Evolutionary conservation across 2,113 vertebrate genomes (phyloP).

Genomic region (Kryptolebias marmoratus): DNA sequence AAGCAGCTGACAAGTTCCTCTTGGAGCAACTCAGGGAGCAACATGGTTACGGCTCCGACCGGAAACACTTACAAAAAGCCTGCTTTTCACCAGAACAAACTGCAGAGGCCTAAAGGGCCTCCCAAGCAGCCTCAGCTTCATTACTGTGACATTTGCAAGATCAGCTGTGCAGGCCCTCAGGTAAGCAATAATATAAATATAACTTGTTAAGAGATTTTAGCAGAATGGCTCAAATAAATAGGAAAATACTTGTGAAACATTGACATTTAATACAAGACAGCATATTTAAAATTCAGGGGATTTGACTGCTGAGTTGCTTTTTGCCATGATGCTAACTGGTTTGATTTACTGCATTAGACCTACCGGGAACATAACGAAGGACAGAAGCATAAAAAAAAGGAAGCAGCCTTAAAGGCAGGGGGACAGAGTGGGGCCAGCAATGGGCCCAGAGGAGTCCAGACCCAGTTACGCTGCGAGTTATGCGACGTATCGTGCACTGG

Average conservation of each 20-base stretch:
- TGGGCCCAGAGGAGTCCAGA: constrained; percentile 73
- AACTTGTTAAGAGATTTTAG: background rate
- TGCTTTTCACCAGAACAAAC: constrained; percentile 75
- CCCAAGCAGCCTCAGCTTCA: constrained; percentile 83
- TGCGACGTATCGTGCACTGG: constrained; percentile 84
- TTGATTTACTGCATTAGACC: constrained; percentile 68
- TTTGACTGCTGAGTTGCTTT: background rate
- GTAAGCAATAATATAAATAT: constrained; percentile 59
- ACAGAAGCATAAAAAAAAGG: constrained; percentile 89
- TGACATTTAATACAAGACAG: background rate
- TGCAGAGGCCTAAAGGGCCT: constrained; percentile 77
- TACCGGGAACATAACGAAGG: constrained; percentile 85
- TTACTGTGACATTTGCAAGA: constrained; percentile 89
- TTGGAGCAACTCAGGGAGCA: constrained; percentile 77
- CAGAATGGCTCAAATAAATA: background rate
- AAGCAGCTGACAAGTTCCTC: constrained; percentile 76
- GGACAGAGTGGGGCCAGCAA: constrained; percentile 56
- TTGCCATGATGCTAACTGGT: background rate
- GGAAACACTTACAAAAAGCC: constrained; percentile 77
- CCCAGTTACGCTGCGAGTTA: constrained; percentile 81
- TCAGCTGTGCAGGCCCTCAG: constrained; percentile 89
- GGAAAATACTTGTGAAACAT: background rate
- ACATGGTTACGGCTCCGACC: constrained; percentile 60
- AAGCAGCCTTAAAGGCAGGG: constrained; percentile 79
- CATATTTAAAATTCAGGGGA: background rate